These are phyloP conservation scores for Menidia beryllina DNA, from an alignment of 2,113 vertebrate genomes.

Conservation along the genomic window DNA sequence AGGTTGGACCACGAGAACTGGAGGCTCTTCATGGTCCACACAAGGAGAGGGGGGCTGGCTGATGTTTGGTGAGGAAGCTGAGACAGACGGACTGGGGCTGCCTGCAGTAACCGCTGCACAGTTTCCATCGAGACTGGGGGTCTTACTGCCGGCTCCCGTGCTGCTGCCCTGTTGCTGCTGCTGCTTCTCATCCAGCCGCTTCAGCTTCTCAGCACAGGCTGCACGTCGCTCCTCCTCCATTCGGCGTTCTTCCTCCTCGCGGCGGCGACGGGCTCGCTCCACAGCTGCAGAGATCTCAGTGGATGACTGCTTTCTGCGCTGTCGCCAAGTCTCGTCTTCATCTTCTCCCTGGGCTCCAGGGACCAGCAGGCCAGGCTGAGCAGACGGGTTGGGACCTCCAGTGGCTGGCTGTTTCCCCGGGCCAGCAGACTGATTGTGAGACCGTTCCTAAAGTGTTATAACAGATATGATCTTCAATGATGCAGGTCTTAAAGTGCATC, in stretches of 20 bases:
- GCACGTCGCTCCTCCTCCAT: conserved; percentile 94
- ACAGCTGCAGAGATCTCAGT: conserved; percentile 91
- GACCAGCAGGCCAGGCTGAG: conserved; percentile 62
- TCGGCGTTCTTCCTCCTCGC: conserved; percentile 91
- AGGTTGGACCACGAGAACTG: conserved; percentile 52
- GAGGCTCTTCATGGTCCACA: conserved; percentile 80
- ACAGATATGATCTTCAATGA: background rate
- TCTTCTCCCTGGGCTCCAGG: conserved; percentile 83
- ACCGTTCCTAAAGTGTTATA: conserved; percentile 65
- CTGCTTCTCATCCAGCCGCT: conserved; percentile 89
- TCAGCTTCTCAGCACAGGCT: conserved; percentile 92
- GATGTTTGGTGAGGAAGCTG: conserved; percentile 78
- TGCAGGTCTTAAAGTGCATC: background rate
- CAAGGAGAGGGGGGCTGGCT: conserved; percentile 83
- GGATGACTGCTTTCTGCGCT: conserved; percentile 91
- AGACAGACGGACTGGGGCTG: conserved; percentile 78
- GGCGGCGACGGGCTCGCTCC: conserved; percentile 89
- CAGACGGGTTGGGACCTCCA: conserved; percentile 62
- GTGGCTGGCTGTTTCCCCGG: conserved; percentile 68
- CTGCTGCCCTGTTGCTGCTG: conserved; percentile 67
- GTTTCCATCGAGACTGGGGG: conserved; percentile 72
- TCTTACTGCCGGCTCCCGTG: conserved; percentile 52
- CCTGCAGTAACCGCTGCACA: conserved; percentile 57
- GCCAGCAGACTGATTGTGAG: conserved; percentile 65
- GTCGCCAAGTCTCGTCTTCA: conserved; percentile 94